A percentile compares a stretch with the other conserved stretches of the same genome.
These are phyloP conservation scores for Dermatemys mawii DNA, from an alignment of 2,113 vertebrate genomes.

Conservation along the genomic window DNA sequence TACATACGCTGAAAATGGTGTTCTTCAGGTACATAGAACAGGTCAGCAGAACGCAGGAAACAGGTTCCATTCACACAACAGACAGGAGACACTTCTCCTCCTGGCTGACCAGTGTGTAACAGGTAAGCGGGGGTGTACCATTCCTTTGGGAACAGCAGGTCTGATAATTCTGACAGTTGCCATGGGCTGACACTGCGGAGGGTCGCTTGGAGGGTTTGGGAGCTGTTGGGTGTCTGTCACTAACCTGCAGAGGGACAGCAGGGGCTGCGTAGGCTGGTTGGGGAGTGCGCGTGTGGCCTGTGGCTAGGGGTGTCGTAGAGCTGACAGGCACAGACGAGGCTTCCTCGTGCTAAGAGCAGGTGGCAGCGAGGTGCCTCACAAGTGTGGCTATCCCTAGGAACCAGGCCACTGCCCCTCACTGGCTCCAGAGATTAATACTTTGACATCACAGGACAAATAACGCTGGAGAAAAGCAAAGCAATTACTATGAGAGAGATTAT, in stretches of 20 bases:
- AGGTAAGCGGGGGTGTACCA: too few species aligned
- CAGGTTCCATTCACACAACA: too few species aligned
- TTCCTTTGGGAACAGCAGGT: too few species aligned
- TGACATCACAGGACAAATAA: neutral
- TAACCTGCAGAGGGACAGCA: neutral
- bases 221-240: neutral
- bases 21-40: neutral
- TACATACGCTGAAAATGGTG: neutral
- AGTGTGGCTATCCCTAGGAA: neutral
- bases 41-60: neutral
- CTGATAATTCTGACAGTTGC: too few species aligned
- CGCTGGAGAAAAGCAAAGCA: neutral
- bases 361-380: neutral
- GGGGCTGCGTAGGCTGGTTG: neutral
- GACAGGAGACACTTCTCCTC: neutral
- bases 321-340: neutral
- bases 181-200: too few species aligned
- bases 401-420: neutral
- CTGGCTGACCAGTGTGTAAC: neutral
- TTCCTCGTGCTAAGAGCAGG: neutral
- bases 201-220: too few species aligned
- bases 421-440: neutral
- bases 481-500: neutral
- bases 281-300: neutral
- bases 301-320: neutral